Conservation (phyloP, 2,888 invertebrate genomes). For the Acholoe squamosa region DNA sequence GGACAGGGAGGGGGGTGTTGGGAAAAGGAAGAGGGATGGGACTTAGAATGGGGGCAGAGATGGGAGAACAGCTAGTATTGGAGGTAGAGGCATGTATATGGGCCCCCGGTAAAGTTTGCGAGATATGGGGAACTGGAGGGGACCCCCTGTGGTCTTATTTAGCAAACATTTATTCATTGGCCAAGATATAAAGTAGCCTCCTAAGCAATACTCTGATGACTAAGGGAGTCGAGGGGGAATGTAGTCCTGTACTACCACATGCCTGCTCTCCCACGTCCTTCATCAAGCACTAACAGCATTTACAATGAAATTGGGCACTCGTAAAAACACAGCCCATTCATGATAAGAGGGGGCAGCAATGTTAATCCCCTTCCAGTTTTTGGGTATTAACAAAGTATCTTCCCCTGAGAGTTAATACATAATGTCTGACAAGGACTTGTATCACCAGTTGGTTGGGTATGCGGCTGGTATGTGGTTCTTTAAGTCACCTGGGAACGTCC, state of each 20-base stretch:
- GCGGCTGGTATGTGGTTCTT: neutral
- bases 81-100: neutral
- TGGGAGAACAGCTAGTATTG: neutral
- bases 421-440: neutral
- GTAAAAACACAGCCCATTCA: no score
- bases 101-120: neutral
- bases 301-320: no score
- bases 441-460: neutral
- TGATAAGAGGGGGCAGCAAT: no score
- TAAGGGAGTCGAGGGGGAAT: neutral
- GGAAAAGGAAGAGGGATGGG: no score
- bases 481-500: neutral
- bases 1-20: no score
- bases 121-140: neutral
- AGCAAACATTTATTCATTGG: constrained; percentile 50
- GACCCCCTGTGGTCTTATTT: neutral
- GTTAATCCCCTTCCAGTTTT: no score
- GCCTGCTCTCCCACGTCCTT: no score
- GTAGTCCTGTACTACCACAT: no score
- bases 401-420: no score
- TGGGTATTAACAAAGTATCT: no score
- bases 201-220: neutral
- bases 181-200: neutral
- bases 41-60: no score
- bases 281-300: no score